Percentiles rank a stretch among this genome's conserved stretches.
These are phyloP conservation scores for Cheilosia vernalis DNA, from an alignment of 2,888 invertebrate species.

Conservation along the genomic window DNA sequence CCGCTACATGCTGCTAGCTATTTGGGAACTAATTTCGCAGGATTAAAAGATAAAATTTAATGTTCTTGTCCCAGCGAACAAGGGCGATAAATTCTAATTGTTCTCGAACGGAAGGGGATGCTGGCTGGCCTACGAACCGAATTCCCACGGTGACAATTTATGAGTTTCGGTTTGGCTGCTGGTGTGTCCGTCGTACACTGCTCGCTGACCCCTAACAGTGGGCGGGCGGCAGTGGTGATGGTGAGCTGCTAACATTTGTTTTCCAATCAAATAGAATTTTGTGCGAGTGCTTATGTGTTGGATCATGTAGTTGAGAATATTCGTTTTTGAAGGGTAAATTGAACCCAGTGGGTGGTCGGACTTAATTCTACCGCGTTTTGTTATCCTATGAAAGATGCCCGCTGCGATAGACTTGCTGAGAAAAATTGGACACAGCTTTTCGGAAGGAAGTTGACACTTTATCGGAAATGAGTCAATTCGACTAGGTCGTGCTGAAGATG, in stretches of 20 bases:
- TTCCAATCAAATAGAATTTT: constrained; percentile 27
- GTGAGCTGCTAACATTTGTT: constrained; percentile 25
- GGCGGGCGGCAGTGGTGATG: constrained; percentile 1
- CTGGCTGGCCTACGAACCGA: constrained; percentile 17
- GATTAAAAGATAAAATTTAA: constrained; percentile 75
- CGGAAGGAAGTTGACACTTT: too few relatives aligned
- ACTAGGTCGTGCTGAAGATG: too few relatives aligned
- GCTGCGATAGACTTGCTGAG: too few relatives aligned
- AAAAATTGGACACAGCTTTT: too few relatives aligned
- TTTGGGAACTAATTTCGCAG: constrained; percentile 72
- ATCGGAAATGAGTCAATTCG: too few relatives aligned
- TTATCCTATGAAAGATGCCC: too few relatives aligned
- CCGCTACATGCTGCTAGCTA: constrained; percentile 68
- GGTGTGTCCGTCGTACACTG: not conserved
- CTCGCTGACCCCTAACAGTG: constrained; percentile 19
- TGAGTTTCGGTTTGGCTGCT: constrained; percentile 29
- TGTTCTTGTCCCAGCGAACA: constrained; percentile 70
- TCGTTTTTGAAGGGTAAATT: too few relatives aligned
- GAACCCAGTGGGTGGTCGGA: too few relatives aligned
- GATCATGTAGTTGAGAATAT: too few relatives aligned
- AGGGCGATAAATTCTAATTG: constrained; percentile 74
- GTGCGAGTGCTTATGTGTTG: not conserved
- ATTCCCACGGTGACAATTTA: constrained; percentile 70
- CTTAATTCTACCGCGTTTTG: too few relatives aligned
- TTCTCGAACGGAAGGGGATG: constrained; percentile 51